These are phyloP conservation scores for Lates japonicus DNA, from an alignment of 2,797 vertebrate genomes.

Conservation along the genomic window DNA sequence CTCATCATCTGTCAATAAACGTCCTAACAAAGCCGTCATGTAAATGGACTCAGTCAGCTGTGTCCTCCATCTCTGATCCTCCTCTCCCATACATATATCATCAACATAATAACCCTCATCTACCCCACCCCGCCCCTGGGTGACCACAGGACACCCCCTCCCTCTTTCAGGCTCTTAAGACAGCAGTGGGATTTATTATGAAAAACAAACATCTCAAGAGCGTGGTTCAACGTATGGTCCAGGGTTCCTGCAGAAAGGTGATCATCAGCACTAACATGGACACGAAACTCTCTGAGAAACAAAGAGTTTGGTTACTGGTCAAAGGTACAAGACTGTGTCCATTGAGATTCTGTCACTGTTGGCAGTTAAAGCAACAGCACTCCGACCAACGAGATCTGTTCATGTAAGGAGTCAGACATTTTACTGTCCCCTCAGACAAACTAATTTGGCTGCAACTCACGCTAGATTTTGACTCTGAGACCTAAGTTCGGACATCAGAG, in stretches of 20 bases:
- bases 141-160: constrained; percentile 39
- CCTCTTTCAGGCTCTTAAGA: constrained; percentile 4
- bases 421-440: no score
- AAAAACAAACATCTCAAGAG: background rate
- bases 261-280: no score
- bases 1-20: constrained; percentile 39
- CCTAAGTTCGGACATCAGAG: no score
- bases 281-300: no score
- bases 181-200: constrained; percentile 28
- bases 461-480: no score
- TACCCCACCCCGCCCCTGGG: constrained; percentile 2
- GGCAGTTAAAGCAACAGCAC: no score
- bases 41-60: constrained; percentile 57
- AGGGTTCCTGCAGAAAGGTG: background rate
- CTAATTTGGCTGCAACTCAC: no score
- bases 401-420: no score
- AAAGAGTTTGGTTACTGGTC: no score
- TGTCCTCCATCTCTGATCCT: constrained; percentile 57
- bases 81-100: constrained; percentile 50
- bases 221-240: background rate
- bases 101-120: constrained; percentile 42
- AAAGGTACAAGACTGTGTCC: no score
- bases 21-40: constrained; percentile 59
- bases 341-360: background rate
- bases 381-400: no score